These are phyloP conservation scores for Phrynosoma blainvillii DNA, from an alignment of 2,113 vertebrate species.

Conservation along the genomic window DNA sequence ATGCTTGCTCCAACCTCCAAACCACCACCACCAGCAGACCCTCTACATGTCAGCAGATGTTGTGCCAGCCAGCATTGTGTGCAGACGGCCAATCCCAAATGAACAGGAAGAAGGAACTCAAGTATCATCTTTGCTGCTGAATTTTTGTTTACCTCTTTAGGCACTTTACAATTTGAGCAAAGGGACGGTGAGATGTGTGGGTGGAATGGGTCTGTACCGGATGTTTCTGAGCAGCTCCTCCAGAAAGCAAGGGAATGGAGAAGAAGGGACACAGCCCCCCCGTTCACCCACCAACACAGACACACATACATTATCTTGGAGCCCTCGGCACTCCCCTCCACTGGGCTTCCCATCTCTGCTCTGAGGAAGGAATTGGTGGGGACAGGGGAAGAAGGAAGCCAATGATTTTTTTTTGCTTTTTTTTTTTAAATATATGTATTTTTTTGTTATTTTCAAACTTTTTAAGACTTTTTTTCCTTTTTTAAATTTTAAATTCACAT, in stretches of 20 bases:
- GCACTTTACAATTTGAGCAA: constrained; percentile 35
- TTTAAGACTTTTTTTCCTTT: constrained; percentile 21
- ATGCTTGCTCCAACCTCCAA: not conserved
- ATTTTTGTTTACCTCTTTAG: not conserved
- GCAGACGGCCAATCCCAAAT: not conserved
- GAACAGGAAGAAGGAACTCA: constrained; percentile 17
- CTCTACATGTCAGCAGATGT: not conserved
- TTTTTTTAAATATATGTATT: constrained; percentile 34
- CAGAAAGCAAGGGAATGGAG: constrained; percentile 20
- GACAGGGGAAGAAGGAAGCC: constrained; percentile 31
- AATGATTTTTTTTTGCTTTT: constrained; percentile 3
- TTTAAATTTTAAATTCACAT: constrained; percentile 30
- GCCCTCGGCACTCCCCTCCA: constrained; percentile 35
- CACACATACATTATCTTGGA: not conserved
- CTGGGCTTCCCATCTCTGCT: constrained; percentile 37
- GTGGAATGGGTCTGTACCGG: constrained; percentile 6
- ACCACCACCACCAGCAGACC: not conserved
- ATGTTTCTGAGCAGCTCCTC: constrained; percentile 38
- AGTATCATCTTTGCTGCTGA: constrained; percentile 11
- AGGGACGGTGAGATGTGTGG: not conserved
- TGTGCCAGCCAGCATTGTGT: not conserved
- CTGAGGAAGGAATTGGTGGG: constrained; percentile 37
- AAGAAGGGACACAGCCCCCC: constrained; percentile 15
- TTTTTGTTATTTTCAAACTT: constrained; percentile 3
- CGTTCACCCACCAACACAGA: constrained; percentile 30